Percentiles rank a stretch among this genome's conserved stretches.
phyloP scores from a whole-genome alignment of 2,113 vertebrate genomes.

The Pogona vitticeps region DNA sequence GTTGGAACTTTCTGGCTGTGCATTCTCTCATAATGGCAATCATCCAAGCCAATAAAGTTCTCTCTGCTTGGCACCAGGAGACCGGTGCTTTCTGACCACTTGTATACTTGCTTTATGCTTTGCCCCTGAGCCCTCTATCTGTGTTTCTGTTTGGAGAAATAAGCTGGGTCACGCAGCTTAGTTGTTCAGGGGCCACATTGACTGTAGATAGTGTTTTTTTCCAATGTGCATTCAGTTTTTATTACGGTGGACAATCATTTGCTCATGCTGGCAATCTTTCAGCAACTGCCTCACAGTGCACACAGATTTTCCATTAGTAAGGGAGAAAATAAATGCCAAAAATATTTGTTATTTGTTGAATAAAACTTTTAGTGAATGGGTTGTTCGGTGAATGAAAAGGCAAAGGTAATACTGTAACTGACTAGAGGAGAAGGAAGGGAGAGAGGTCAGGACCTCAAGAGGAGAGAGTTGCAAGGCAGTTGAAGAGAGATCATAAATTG shows the following conservation, averaged over 20 bases:
- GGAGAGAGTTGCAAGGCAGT: not conserved
- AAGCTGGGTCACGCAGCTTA: not conserved
- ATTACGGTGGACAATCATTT: no score
- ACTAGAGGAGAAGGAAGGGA: no score
- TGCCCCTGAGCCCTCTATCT: not conserved
- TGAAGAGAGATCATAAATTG: not conserved
- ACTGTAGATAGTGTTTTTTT: no score
- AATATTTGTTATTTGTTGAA: no score
- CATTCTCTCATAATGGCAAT: not conserved
- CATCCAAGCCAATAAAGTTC: not conserved
- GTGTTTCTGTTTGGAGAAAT: not conserved
- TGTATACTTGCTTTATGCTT: not conserved
- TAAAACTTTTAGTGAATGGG: no score
- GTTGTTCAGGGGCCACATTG: no score
- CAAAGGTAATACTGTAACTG: not conserved
- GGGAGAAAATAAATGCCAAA: no score
- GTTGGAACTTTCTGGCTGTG: not conserved
- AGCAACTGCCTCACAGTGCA: no score
- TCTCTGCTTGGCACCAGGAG: not conserved
- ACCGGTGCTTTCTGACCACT: not conserved
- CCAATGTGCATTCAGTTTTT: no score
- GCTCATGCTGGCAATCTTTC: no score
- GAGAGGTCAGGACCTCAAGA: not conserved
- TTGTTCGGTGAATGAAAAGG: no score
- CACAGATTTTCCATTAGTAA: no score